Base-by-base conservation (phyloP, 1,140 invertebrate species). In the Parapsyche elsis region DNA sequence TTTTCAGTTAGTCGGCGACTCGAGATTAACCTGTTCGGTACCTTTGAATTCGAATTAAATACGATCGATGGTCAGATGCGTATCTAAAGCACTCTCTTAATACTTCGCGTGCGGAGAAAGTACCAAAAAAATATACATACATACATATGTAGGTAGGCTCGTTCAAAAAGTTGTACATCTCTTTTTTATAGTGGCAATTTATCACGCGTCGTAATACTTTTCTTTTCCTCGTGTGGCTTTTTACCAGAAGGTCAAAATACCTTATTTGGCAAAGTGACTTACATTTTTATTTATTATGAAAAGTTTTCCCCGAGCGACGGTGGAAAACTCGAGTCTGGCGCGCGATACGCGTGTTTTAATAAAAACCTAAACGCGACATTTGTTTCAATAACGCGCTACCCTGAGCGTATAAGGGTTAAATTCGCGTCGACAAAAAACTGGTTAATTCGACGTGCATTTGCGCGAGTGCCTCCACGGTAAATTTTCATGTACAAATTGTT, bases 241-340 rank as follows among this genome's bases (percentile, higher is more conserved):
- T 61, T 61, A 61, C 57, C 57, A 21, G 30, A 38, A 38, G 30
- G 30, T 38, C 30, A 38, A 19, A 61, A 61, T 61, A 21, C 57
- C 57, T 61, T 61, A 61, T 61, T 61, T 61, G 57, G 57, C 57
- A 61, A 61, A 61, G 57, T 61, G 57, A 61, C 57, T 61, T 61
- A 61, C 57, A 61, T 61, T 61, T 61, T 61, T 61, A 61, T 61
- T 61, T 61, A 61, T 61, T 61, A 61, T 61, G 57, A 61, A 61
- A 61, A 61, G 57, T 61, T 61, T 61, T 61, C 57, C 57, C 57
- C n/a, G 57, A 19, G 57, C 57, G 57, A 61, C 30, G 30, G 30
- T n/a, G 30, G 30, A 38, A 61, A 53, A 19, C 57, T 61, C 57
- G 14, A 38, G 30, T 38, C 30, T 38, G 30, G 30, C 30, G 30